Evolutionary conservation across 2,888 invertebrate species (phyloP), one percentile per base, ranked within the genome.

Genomic region (Harpagoxenus sublaevis): DNA sequence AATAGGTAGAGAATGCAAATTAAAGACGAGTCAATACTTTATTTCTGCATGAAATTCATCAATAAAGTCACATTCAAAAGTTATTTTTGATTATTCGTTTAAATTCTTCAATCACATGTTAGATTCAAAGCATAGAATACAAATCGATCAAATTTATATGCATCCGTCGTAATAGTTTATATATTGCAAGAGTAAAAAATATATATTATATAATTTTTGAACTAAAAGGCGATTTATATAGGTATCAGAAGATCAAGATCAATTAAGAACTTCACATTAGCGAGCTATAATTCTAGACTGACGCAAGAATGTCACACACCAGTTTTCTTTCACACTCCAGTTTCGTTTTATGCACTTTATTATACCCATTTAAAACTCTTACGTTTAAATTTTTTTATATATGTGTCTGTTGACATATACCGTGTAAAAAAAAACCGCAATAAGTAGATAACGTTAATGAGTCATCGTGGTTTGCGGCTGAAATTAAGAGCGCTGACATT

Each of bases 401-500:
- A 23, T 12, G 23, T 60, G 23, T 60, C 18, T 55, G 23, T 45
- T 70, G 31, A 45, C 15, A 10, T 35, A 8, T 45, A 18, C 5
- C 18, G 53, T 31, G 3, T 18, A 70, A 57, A 42, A 57, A 42
- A 57, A 45, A 70, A 57, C 18, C 48, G 18, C 3, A 35, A 70
- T 45, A 70, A 35, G 23, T 55, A 45, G 23, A 79, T 57, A 79
- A 70, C 31, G 23, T 55, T 60, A 82, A 75, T 74, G 68, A 68
- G 66, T 68, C 48, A 48, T 83, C 75, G 28, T 63, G 65, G 23
- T 77, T 60, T 57, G 78, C 28, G 60, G 23, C 18, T 83, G 23
- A 45, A 60, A 51, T 63, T 57, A 84, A 83, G 18, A 66, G 48
- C n/a, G 62, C 12, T 39, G 55, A 84, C 75, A 75, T 75, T 83